Conservation (phyloP, 2,888 invertebrate species). For the Deroplatys truncata region DNA sequence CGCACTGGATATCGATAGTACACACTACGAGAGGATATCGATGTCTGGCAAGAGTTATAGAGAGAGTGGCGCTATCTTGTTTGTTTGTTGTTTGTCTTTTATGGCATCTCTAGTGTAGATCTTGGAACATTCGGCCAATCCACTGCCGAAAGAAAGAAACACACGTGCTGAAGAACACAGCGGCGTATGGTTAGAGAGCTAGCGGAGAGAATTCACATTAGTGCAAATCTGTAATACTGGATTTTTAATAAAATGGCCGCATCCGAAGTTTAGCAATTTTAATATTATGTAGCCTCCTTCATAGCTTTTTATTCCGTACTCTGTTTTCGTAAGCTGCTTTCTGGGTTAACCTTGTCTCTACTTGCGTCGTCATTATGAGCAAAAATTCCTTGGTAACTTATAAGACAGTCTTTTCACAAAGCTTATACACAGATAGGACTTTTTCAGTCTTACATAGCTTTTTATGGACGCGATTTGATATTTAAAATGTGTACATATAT, state of each 20-base stretch:
- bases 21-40: conserved; percentile 8
- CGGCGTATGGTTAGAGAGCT: background rate
- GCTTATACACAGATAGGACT: no score
- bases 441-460: no score
- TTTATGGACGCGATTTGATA: no score
- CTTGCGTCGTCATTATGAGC: no score
- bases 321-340: no score
- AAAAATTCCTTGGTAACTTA: no score
- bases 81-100: conserved; percentile 22
- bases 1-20: background rate
- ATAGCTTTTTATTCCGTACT: no score
- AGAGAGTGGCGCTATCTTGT: conserved; percentile 18
- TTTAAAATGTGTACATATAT: no score
- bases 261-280: background rate
- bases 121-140: background rate
- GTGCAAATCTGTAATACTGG: no score
- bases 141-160: background rate
- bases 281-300: background rate
- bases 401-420: no score
- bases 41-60: conserved; percentile 15
- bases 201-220: background rate
- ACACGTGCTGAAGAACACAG: background rate
- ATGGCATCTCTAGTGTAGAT: background rate
- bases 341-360: no score
- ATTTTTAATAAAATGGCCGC: background rate